Conservation (phyloP, 2,113 vertebrate genomes). For the Rhynchomys soricoides region DNA sequence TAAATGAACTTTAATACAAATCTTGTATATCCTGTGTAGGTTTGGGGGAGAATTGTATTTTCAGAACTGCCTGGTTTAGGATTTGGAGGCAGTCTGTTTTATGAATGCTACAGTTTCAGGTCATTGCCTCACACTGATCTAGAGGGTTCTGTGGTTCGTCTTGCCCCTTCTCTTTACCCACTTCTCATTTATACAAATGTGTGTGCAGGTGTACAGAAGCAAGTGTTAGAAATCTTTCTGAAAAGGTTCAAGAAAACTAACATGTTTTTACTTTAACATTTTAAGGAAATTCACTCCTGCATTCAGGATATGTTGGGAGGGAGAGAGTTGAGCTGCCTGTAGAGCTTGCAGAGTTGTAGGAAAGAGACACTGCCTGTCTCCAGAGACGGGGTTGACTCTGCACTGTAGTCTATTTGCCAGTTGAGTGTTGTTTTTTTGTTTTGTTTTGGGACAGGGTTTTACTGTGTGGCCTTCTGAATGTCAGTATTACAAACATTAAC, state of each 20-base stretch:
- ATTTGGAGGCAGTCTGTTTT: constrained; percentile 59
- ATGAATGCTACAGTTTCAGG: constrained; percentile 51
- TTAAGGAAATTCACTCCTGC: constrained; percentile 19
- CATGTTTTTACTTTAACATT: background rate
- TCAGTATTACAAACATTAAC: background rate
- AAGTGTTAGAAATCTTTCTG: constrained; percentile 26
- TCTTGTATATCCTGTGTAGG: constrained; percentile 6
- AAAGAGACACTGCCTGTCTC: constrained; percentile 48
- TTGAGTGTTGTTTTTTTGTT: background rate
- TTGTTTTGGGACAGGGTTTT: background rate
- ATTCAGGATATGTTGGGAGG: constrained; percentile 47
- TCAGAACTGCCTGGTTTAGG: constrained; percentile 58
- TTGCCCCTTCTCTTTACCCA: background rate
- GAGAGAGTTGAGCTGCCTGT: constrained; percentile 45
- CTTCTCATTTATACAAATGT: background rate
- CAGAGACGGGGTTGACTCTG: background rate
- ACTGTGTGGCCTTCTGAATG: background rate
- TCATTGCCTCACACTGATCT: background rate
- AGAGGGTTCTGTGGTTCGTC: constrained; percentile 33
- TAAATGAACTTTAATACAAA: constrained; percentile 84
- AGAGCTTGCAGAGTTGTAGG: constrained; percentile 49
- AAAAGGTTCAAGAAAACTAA: constrained; percentile 12
- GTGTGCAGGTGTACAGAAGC: background rate
- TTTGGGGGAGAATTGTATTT: constrained; percentile 46
- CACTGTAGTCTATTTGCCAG: constrained; percentile 16